A percentile compares a stretch with the other conserved stretches of the same genome.
Evolutionary conservation across 2,797 vertebrate species (phyloP).

Genomic region (Thaleichthys pacificus): DNA sequence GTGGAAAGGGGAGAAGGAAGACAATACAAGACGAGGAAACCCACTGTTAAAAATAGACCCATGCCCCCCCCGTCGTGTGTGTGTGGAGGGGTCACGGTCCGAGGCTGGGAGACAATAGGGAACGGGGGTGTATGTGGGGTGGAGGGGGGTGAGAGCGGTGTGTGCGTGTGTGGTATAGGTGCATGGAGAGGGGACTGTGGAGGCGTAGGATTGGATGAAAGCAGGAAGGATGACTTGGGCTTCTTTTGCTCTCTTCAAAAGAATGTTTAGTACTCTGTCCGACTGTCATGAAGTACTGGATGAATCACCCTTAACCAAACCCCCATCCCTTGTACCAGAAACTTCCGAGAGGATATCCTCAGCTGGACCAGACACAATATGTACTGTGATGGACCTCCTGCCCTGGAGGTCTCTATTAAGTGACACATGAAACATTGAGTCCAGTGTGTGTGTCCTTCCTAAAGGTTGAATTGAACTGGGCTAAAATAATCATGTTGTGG

Average conservation of each 20-base stretch:
- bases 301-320: constrained; percentile 41
- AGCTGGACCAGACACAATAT: constrained; percentile 51
- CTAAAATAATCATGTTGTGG: no score
- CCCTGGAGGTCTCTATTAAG: constrained; percentile 27
- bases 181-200: constrained; percentile 23
- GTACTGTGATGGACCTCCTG: constrained; percentile 50
- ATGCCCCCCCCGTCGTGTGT: background rate
- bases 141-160: constrained; percentile 20
- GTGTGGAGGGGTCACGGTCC: constrained; percentile 66
- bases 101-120: constrained; percentile 67
- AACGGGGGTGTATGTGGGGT: constrained; percentile 24
- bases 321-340: constrained; percentile 45
- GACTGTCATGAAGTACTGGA: constrained; percentile 41
- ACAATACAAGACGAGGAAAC: constrained; percentile 77
- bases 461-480: no score
- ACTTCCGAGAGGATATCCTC: constrained; percentile 71
- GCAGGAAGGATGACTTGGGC: background rate
- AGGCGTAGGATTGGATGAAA: background rate
- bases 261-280: constrained; percentile 41
- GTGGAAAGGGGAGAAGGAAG: constrained; percentile 51
- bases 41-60: constrained; percentile 77
- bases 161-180: background rate
- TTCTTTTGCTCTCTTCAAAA: constrained; percentile 38
- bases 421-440: constrained; percentile 14
- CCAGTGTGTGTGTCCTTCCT: background rate